Evolutionary conservation across 92 coral and sea anemone genomes (phyloP), one percentile per base, ranked within the genome.

Genomic region (Parazoanthus darwini): DNA sequence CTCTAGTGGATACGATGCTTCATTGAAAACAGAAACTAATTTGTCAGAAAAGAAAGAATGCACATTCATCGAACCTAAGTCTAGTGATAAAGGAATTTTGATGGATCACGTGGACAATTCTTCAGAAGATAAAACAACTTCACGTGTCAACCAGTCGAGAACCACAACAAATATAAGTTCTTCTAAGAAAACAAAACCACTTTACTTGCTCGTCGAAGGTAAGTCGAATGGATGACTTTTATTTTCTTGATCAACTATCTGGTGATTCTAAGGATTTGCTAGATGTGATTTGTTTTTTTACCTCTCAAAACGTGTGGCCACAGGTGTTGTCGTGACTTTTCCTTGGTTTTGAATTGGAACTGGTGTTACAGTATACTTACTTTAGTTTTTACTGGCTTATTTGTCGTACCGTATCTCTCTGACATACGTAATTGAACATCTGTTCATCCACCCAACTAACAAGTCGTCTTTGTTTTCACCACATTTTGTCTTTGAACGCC

Each of bases 171-270:
- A 42, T n/a, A n/a, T 9, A 9, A 2, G n/a, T 68, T 3, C 39
- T 1, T 67, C 67, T n/a, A 33, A 25, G 39, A 29, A 29, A 39
- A 22, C 39, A 23, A 65, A 65, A 67, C 58, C 77, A 65, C 43
- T 5, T 15, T 83, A 20, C 13, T 36, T 36, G 13, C 13, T 80
- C 74, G 77, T 71, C 68, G 79, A 84, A 84, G 87, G 87, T 84
- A 84, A 70, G 67, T 16, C 4, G 11, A 54, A 54, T 54, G 18
- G 59, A 42, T 43, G 10, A 26, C 20, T 83, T 2, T 29, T 29
- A 29, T 29, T 29, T 29, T 29, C 33, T 29, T 29, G 33, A 29
- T 29, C 33, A 29, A 29, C 33, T 29, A 29, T 0, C 33, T 29
- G 33, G 33, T 29, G 0, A 29, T 29, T 29, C 33, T 29, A 29